Evolutionary conservation across 1,140 invertebrate species (phyloP), one percentile per base, ranked within the genome.

Genomic region (Oncopodura yosiiana): DNA sequence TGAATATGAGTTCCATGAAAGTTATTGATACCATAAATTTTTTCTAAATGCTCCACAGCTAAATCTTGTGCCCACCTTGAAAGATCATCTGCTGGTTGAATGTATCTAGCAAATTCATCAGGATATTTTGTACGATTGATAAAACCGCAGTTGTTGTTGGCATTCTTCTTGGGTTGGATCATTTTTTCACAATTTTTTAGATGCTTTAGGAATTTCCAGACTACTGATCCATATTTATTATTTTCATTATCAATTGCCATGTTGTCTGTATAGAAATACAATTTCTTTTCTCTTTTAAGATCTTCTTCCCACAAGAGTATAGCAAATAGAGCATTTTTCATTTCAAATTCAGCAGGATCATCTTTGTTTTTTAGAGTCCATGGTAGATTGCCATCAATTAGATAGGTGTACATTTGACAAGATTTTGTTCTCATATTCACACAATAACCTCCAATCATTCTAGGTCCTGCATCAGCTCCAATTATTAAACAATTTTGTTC

Each of bases 61-160:
- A 37, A 16, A 14, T 49, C 23, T 36, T 37, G 46, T 23, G 16
- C 16, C 2, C 32, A 49, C 34, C 30, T 14, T 8, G 34, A 6
- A 14, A 55, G 34, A 18, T 55, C 44, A 24, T 49, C 45, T 14
- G 45, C 53, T 3, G 53, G 53, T 34, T 55, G 36, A 42, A 55
- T 49, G 26, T 19, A 55, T 12, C 39, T 48, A n/a, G 45, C 36
- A 32, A 55, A 55, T 1, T 3, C 2, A 3, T 46, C 36, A 1
- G 42, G 42, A n/a, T 29, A 24, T n/a, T 46, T 26, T 16, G 21
- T 41, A 8, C 49, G 38, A 23, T 52, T 52, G n/a, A 58, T 26
- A n/a, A 32, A 18, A 12, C 43, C 29, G 14, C 26, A 36, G 11
- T 19, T 43, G 16, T 53, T 36, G 1, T 24, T 14, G n/a, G n/a